Base-by-base conservation (phyloP, 2,888 invertebrate genomes). In the Amblyjoppa proteus region DNA sequence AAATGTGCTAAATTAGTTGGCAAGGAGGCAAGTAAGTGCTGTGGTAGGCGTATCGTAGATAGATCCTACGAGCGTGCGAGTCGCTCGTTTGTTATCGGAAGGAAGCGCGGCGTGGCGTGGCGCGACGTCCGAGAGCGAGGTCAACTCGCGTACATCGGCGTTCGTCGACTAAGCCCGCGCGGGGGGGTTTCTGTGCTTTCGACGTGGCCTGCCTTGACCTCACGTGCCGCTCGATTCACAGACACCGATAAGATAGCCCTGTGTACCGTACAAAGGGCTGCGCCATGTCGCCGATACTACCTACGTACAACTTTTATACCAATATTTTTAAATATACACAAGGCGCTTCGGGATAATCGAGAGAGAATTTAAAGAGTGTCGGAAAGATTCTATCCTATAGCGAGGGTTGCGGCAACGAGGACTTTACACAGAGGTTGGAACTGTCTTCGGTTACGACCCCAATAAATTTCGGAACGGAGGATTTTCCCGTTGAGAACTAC, bases 401-500 rank as follows among this genome's bases (percentile, higher is more conserved):
- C 28, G 45, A 64, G 70, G 51, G 20, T 56, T 70, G 51, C 20
- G 74, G 58, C 68, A 77, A 77, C 34, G 61, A 73, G 73, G 77
- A 85, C 68, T 81, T 74, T 61, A 31, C 45, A 45, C 56, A 11
- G 58, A 68, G 68, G 75, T 76, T 45, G 84, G 84, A 86, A 86
- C 81, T 81, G 84, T 81, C 83, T 84, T 87, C 85, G 51, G 87
- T 88, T 86, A 87, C 86, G 87, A 85, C 82, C 88, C 90, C 92
- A 91, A 93, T 93, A 93, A 94, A 93, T 93, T 93, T 90, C 88
- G 88, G 88, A 89, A 81, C 85, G 89, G 86, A 90, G 91, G 92
- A 93, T 93, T 93, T 92, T 89, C 92, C 91, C 92, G 93, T 91
- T 92, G 92, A 93, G 93, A 93, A 91, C 91, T 92, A 92, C 91